Conservation (phyloP, 2,797 vertebrate genomes). For the Pseudochirops cupreus region DNA sequence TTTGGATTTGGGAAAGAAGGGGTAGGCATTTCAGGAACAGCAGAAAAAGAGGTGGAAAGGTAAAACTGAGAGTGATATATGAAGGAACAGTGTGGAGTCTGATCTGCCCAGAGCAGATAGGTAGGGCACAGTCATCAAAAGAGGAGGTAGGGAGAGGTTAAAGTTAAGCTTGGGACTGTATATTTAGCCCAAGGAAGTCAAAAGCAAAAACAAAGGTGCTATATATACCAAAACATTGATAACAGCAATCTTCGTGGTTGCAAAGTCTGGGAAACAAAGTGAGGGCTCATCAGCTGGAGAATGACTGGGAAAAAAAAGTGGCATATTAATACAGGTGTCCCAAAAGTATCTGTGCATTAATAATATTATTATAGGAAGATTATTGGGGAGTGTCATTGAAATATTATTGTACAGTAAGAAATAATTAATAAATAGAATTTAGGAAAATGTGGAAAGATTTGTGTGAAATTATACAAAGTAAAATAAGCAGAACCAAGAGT, state of each 20-base stretch:
- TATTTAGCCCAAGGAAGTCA: neutral
- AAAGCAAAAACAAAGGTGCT: neutral
- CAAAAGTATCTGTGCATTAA: neutral
- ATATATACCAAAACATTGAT: neutral
- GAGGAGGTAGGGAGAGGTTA: neutral
- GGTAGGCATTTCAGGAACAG: neutral
- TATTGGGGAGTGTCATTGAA: neutral
- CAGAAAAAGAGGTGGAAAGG: neutral
- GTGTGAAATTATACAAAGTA: neutral
- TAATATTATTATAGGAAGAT: neutral
- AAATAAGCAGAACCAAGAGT: neutral
- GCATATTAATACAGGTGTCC: neutral
- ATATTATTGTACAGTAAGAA: neutral
- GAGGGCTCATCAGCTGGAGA: neutral
- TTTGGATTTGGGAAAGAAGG: neutral
- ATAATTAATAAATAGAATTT: neutral
- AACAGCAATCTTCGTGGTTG: neutral
- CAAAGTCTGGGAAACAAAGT: neutral
- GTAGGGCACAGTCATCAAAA: neutral
- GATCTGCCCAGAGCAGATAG: neutral
- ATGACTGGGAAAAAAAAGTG: neutral
- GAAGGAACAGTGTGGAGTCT: neutral
- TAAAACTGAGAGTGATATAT: fast-evolving
- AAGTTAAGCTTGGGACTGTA: neutral
- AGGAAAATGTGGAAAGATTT: neutral